A percentile compares a stretch with the other conserved stretches of the same genome.
phyloP scores from a whole-genome alignment of 1,140 invertebrate species.

The Octopus sinensis region DNA sequence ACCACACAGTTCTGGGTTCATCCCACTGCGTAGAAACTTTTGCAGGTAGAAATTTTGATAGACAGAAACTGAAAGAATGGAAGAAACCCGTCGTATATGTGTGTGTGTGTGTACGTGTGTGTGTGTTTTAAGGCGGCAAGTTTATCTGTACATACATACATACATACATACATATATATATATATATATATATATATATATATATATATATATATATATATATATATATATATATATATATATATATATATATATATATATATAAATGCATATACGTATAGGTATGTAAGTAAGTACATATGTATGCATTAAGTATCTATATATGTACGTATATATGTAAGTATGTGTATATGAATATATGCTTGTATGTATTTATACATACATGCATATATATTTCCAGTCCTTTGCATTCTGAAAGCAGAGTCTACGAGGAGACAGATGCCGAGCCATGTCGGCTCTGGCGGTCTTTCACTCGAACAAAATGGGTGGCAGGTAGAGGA shows the following conservation, averaged over 20 bases:
- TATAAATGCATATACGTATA: not conserved
- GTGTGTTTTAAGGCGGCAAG: too few species aligned
- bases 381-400: not conserved
- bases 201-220: not conserved
- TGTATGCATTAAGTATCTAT: constrained; percentile 20
- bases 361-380: constrained; percentile 15
- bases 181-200: constrained; percentile 2
- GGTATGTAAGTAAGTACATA: constrained; percentile 15
- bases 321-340: constrained; percentile 15
- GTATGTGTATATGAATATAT: constrained; percentile 6
- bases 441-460: not conserved
- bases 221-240: not conserved
- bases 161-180: not conserved
- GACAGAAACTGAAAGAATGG: too few species aligned
- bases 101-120: too few species aligned
- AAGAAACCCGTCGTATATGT: too few species aligned
- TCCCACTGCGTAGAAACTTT: too few species aligned
- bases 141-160: too few species aligned
- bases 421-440: not conserved
- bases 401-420: too few species aligned
- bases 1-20: too few species aligned
- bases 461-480: too few species aligned
- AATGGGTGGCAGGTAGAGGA: too few species aligned
- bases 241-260: constrained; percentile 12
- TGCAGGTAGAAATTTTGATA: too few species aligned